phyloP scores from a whole-genome alignment of 1,140 invertebrate genomes.

The Pomacea maculata region DNA sequence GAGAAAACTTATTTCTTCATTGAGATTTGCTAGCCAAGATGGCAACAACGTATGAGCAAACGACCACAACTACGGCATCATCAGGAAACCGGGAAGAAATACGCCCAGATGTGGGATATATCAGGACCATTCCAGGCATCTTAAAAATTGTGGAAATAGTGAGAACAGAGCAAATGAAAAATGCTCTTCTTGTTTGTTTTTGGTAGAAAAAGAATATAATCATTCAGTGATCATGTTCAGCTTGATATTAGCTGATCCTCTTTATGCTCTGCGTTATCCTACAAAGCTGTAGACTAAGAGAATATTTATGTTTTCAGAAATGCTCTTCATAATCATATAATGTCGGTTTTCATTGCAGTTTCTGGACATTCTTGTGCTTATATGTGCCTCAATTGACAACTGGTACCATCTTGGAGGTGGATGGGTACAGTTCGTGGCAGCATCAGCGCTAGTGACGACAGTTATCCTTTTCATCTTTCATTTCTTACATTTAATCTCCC shows the following conservation, averaged over 20 bases:
- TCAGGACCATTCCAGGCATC: constrained; percentile 78
- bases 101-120: constrained; percentile 66
- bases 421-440: constrained; percentile 85
- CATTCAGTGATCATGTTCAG: too few species aligned
- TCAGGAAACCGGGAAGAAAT: constrained; percentile 26
- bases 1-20: neutral
- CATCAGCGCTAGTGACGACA: constrained; percentile 87
- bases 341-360: constrained; percentile 70
- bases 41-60: constrained; percentile 34
- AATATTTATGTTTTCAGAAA: too few species aligned
- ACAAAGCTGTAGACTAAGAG: too few species aligned
- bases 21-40: constrained; percentile 14
- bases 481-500: constrained; percentile 85
- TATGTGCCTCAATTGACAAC: constrained; percentile 74
- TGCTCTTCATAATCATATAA: neutral
- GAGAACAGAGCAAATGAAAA: constrained; percentile 62
- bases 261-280: too few species aligned
- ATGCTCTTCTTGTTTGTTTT: too few species aligned
- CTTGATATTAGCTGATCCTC: too few species aligned
- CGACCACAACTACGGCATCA: constrained; percentile 33
- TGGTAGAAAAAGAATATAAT: too few species aligned
- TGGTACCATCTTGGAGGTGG: constrained; percentile 45
- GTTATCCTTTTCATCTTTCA: constrained; percentile 83
- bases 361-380: constrained; percentile 82
- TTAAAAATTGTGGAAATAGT: constrained; percentile 84